Percentiles rank a stretch among this genome's conserved stretches.
Conservation (phyloP, 2,888 invertebrate genomes). For the Beris chalybata region DNA sequence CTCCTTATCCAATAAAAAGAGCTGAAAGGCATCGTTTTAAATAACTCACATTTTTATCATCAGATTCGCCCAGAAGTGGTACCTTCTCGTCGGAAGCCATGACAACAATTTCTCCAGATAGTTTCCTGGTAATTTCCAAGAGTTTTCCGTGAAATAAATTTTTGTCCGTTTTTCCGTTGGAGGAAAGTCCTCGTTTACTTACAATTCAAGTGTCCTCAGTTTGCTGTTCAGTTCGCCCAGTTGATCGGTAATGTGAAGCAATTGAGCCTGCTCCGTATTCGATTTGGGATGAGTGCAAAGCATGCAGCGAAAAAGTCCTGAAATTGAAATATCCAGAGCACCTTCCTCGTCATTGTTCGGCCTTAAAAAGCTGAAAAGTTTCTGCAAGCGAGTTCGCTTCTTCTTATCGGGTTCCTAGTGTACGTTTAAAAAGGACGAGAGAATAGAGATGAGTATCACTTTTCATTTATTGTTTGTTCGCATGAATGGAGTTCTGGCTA, state of each 20-base stretch:
- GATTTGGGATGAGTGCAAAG: constrained; percentile 58
- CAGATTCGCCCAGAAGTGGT: background rate
- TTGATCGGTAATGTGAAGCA: constrained; percentile 55
- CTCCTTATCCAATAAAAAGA: background rate
- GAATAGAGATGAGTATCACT: too few species aligned
- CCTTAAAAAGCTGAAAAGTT: constrained; percentile 46
- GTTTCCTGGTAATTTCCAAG: constrained; percentile 32
- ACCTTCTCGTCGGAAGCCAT: constrained; percentile 26
- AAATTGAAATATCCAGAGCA: constrained; percentile 59
- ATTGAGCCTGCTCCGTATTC: constrained; percentile 55
- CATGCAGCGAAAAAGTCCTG: constrained; percentile 61
- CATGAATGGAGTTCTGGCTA: background rate
- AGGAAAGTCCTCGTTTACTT: constrained; percentile 23
- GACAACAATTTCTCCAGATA: constrained; percentile 34
- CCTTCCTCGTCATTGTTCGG: constrained; percentile 55
- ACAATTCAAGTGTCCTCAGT: constrained; percentile 57
- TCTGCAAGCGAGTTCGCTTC: constrained; percentile 39
- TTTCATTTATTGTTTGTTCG: too few species aligned
- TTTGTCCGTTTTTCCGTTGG: background rate
- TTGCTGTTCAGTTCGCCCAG: constrained; percentile 55
- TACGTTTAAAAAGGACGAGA: background rate
- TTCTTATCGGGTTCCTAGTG: constrained; percentile 31
- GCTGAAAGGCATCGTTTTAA: background rate
- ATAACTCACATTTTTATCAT: constrained; percentile 5
- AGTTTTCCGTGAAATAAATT: background rate